Evolutionary conservation across 2,797 vertebrate species (phyloP).

Genomic region (Semotilus atromaculatus): DNA sequence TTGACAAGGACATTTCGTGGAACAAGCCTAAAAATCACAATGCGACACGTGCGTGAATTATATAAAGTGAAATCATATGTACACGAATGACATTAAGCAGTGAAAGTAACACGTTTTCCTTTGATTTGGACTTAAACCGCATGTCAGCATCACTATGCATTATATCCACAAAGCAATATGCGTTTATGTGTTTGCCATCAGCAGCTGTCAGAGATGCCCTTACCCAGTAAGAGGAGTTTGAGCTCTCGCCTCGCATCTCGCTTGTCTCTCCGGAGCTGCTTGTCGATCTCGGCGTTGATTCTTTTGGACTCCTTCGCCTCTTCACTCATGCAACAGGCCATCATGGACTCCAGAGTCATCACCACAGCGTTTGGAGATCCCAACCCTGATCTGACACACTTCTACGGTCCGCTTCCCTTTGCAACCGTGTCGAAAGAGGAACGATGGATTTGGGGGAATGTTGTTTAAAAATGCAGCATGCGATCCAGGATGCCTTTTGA

Average conservation of each 20-base stretch:
- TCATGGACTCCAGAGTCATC: conserved; percentile 99
- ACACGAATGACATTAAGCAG: not conserved
- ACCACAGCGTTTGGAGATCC: conserved; percentile 72
- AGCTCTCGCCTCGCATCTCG: conserved; percentile 93
- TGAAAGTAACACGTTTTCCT: not conserved
- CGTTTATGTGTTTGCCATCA: not conserved
- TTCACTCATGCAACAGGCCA: conserved; percentile 99
- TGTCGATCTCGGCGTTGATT: conserved; percentile 98
- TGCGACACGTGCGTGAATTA: not conserved
- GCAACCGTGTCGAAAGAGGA: conserved; percentile 15
- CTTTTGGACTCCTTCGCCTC: conserved; percentile 99
- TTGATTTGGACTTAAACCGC: not conserved
- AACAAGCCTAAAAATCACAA: not conserved
- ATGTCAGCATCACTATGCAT: not conserved
- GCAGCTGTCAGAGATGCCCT: conserved; percentile 55
- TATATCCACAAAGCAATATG: not conserved
- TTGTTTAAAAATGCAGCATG: conserved; percentile 13
- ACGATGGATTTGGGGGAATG: conserved; percentile 7
- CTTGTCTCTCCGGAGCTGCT: conserved; percentile 96
- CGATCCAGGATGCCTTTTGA: not conserved
- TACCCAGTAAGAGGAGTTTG: conserved; percentile 95
- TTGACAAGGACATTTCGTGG: too few relatives aligned
- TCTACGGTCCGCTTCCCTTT: not conserved
- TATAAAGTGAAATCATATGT: not conserved
- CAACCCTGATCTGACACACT: conserved; percentile 16